phyloP scores from a whole-genome alignment of 2,113 vertebrate genomes.

The Menura novaehollandiae region DNA sequence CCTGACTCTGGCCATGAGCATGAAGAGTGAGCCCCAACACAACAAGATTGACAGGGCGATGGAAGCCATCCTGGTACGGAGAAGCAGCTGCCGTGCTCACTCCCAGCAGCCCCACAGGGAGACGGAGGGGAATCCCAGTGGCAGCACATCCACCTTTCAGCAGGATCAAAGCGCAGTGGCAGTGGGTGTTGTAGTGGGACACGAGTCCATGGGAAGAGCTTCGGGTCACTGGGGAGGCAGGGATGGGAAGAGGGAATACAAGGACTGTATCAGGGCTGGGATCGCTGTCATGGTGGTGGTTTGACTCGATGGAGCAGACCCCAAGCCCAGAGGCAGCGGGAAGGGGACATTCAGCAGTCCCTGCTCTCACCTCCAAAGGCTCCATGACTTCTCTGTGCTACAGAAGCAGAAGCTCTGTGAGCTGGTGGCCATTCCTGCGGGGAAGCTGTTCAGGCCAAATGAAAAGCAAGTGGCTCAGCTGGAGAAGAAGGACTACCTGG shows the following conservation, averaged over 20 bases:
- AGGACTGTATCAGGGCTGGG: fast-evolving
- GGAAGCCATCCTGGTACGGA: conserved; percentile 84
- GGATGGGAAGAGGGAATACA: not conserved
- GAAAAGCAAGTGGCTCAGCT: conserved; percentile 93
- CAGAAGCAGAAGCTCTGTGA: conserved; percentile 90
- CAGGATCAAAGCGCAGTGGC: not conserved
- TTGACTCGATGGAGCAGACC: not conserved
- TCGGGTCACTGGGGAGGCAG: not conserved
- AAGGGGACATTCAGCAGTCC: not conserved
- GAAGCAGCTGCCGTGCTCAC: not conserved
- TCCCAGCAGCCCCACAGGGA: not conserved
- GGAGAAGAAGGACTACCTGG: conserved; percentile 95
- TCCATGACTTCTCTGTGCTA: not conserved
- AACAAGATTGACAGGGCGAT: conserved; percentile 84
- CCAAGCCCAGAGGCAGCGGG: not conserved
- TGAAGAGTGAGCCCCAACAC: conserved; percentile 84
- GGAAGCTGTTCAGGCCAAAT: conserved; percentile 88
- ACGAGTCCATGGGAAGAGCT: not conserved
- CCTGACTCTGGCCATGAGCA: conserved; percentile 74
- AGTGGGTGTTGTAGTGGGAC: fast-evolving
- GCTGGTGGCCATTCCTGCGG: conserved; percentile 74
- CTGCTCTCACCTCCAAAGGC: not conserved
- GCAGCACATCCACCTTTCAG: not conserved
- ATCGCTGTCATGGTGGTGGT: fast-evolving
- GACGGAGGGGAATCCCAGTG: not conserved